Percentiles rank a stretch among this genome's conserved stretches.
These are phyloP conservation scores for Dryobota labecula DNA, from an alignment of 2,888 invertebrate genomes.

Conservation along the genomic window DNA sequence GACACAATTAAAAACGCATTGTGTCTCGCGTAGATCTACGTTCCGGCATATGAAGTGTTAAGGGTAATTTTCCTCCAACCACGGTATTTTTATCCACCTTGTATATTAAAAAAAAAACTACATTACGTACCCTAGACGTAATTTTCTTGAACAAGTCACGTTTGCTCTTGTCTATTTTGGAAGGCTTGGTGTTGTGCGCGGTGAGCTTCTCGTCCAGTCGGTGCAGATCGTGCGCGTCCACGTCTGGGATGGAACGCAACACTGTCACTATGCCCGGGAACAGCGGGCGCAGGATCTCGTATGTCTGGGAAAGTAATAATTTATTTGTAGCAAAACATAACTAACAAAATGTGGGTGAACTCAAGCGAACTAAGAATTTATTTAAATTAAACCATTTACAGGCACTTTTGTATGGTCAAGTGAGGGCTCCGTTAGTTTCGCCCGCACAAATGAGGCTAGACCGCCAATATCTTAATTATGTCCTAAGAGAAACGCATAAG, in stretches of 20 bases:
- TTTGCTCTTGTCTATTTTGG: conserved; percentile 96
- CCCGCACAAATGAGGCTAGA: neutral
- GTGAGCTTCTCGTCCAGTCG: conserved; percentile 96
- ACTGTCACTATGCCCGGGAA: conserved; percentile 93
- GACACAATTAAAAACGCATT: too few species aligned
- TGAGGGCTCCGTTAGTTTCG: neutral
- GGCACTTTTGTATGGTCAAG: too few species aligned
- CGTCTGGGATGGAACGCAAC: conserved; percentile 95
- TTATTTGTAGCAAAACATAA: neutral
- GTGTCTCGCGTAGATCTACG: too few species aligned
- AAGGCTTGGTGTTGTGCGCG: conserved; percentile 92
- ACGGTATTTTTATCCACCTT: too few species aligned
- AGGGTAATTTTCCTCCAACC: too few species aligned
- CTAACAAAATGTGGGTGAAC: too few species aligned
- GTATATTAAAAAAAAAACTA: too few species aligned
- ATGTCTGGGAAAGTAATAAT: conserved; percentile 80
- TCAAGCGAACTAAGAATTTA: too few species aligned
- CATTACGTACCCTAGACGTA: conserved; percentile 92
- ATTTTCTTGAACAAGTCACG: conserved; percentile 97
- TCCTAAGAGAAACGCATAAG: too few species aligned
- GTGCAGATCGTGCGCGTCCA: conserved; percentile 94
- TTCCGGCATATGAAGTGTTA: too few species aligned
- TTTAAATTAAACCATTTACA: too few species aligned
- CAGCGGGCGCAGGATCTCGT: conserved; percentile 94
- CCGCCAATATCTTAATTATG: neutral